A percentile compares a stretch with the other conserved stretches of the same genome.
Conservation (phyloP, 2,888 invertebrate genomes). For the Cryptosula pallasiana region DNA sequence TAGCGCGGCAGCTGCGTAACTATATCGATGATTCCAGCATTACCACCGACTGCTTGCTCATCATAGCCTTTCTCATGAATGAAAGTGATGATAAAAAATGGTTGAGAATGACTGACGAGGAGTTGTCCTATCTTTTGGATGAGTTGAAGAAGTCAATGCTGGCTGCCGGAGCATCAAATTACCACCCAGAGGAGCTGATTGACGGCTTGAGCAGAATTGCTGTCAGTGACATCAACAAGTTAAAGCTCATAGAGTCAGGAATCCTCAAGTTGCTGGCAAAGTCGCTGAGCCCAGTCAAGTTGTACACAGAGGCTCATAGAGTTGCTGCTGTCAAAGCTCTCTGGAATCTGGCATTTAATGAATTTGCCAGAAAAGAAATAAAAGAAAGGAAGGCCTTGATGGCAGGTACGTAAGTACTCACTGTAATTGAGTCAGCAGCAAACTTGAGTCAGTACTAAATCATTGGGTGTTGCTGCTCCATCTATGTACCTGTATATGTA, state of each 20-base stretch:
- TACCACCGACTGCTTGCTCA: background rate
- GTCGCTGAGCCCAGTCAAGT: background rate
- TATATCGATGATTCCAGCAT: background rate
- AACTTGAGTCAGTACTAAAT: no score
- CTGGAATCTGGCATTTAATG: constrained; percentile 12
- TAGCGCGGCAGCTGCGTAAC: background rate
- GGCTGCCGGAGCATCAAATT: background rate
- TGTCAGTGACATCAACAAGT: background rate
- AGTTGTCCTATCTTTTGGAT: background rate
- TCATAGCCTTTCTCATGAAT: constrained; percentile 11
- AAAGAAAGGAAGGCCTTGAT: background rate
- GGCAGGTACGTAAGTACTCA: background rate
- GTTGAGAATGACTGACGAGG: background rate
- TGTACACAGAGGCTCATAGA: background rate
- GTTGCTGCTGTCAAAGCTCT: constrained; percentile 12
- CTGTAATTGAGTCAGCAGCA: no score
- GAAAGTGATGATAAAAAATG: background rate
- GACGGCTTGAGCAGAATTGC: constrained; percentile 2
- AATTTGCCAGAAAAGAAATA: background rate
- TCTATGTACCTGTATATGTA: no score
- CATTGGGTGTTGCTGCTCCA: no score
- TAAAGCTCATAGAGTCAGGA: background rate
- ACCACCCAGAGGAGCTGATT: background rate
- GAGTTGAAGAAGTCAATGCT: background rate
- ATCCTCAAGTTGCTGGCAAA: background rate